phyloP scores from a whole-genome alignment of 2,797 vertebrate species.

The Cynopterus sphinx region DNA sequence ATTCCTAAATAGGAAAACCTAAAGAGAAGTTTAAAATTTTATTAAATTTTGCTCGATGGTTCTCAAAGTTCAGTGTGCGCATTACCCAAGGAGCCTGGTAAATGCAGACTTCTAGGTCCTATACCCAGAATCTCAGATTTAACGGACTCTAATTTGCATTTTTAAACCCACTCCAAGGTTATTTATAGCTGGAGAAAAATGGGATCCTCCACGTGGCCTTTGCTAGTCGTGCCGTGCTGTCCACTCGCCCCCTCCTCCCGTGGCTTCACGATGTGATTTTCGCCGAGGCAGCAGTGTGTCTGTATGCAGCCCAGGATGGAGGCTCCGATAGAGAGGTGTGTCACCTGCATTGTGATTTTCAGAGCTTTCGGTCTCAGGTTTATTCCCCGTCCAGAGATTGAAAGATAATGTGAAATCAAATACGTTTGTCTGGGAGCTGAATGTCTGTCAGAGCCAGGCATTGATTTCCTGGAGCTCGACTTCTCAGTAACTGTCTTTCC shows the following conservation, averaged over 20 bases:
- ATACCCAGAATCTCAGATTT: neutral
- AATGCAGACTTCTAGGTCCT: neutral
- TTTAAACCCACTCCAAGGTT: neutral
- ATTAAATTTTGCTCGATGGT: neutral
- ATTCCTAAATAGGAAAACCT: neutral
- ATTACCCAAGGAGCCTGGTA: neutral
- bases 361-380: constrained; percentile 35
- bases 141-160: neutral
- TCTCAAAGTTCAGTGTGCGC: neutral
- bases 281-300: constrained; percentile 17
- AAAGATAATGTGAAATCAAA: constrained; percentile 78
- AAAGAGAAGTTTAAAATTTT: neutral
- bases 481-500: constrained; percentile 64
- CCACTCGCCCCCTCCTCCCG: accelerated
- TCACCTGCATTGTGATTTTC: constrained; percentile 63
- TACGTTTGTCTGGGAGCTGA: constrained; percentile 63
- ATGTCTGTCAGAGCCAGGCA: constrained; percentile 61
- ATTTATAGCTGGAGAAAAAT: neutral
- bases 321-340: neutral
- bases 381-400: constrained; percentile 66
- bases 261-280: neutral
- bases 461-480: constrained; percentile 65
- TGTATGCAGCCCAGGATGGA: constrained; percentile 38
- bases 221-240: neutral
- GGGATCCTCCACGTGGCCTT: neutral